phyloP scores from a whole-genome alignment of 2,113 vertebrate species.

The Felis chaus region DNA sequence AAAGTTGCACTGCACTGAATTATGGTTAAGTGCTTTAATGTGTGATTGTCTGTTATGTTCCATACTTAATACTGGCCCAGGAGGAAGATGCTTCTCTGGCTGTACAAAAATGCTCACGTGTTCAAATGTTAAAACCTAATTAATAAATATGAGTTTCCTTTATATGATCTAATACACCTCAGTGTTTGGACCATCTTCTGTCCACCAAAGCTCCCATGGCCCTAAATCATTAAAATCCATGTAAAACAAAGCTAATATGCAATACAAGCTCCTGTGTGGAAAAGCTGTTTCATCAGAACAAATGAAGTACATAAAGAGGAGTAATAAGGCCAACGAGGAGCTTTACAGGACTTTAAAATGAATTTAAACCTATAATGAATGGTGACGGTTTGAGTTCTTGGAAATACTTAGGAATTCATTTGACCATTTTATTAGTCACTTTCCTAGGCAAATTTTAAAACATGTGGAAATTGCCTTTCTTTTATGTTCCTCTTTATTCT shows the following conservation, averaged over 20 bases:
- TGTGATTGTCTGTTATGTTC: neutral
- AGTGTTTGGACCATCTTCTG: neutral
- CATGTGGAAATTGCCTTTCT: neutral
- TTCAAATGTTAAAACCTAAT: neutral
- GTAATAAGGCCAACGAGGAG: neutral
- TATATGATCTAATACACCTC: neutral
- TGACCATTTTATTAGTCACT: neutral
- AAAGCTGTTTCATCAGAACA: neutral
- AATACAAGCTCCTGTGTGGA: neutral
- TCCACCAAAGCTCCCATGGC: neutral
- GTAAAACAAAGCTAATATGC: neutral
- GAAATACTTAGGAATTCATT: slow-evolving; percentile 46
- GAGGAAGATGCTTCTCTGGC: neutral
- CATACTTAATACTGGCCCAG: neutral
- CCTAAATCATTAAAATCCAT: slow-evolving; percentile 13
- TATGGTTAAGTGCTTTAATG: neutral
- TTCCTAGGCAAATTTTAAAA: slow-evolving; percentile 20
- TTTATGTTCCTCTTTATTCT: neutral
- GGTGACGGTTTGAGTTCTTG: slow-evolving; percentile 8
- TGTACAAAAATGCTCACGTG: neutral
- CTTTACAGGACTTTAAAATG: neutral
- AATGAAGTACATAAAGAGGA: neutral
- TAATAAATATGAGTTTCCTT: neutral
- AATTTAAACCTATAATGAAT: neutral
- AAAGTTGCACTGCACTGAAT: slow-evolving; percentile 1